Conservation (phyloP, 2,888 invertebrate genomes). For the Lithophane leautieri region DNA sequence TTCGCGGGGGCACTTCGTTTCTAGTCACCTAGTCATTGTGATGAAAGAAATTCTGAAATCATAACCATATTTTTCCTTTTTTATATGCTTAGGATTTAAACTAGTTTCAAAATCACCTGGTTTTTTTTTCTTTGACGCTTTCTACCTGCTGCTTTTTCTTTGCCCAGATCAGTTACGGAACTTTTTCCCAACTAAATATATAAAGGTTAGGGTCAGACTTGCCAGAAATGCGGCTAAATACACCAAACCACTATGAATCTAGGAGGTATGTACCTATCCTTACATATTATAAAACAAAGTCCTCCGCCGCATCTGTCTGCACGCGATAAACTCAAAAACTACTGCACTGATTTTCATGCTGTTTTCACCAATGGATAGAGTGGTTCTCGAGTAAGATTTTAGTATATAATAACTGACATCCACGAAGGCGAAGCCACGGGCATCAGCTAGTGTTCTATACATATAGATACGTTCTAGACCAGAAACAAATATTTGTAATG, state of each 20-base stretch:
- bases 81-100: slow-evolving; percentile 10
- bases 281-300: too few relatives aligned
- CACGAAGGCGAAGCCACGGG: too few relatives aligned
- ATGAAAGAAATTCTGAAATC: slow-evolving; percentile 83
- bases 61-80: slow-evolving; percentile 66
- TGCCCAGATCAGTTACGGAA: neutral
- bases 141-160: neutral
- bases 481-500: neutral
- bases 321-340: too few relatives aligned
- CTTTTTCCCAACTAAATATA: neutral
- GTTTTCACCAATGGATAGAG: too few relatives aligned
- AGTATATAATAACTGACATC: too few relatives aligned
- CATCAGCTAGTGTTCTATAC: neutral
- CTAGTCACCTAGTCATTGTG: slow-evolving; percentile 83
- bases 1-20: slow-evolving; percentile 87
- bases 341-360: too few relatives aligned
- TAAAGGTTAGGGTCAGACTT: neutral
- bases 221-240: neutral
- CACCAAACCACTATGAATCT: neutral
- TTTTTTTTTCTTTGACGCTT: neutral
- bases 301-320: too few relatives aligned
- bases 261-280: neutral
- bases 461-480: neutral
- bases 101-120: neutral
- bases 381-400: too few relatives aligned